Conservation (phyloP, 2,113 vertebrate species). For the Pontoporia blainvillei region DNA sequence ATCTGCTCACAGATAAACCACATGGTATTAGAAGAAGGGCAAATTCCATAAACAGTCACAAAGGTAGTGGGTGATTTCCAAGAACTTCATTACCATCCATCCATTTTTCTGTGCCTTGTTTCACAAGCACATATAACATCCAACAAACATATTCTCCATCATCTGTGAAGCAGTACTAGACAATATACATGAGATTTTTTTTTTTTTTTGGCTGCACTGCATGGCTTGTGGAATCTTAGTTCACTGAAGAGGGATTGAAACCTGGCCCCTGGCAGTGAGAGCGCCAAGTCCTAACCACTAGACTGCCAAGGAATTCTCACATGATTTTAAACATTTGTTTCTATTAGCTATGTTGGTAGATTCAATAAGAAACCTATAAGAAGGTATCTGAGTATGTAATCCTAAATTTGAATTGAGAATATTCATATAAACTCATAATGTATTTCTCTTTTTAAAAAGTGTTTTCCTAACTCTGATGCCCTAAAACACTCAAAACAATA, state of each 20-base stretch:
- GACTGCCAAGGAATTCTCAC: neutral
- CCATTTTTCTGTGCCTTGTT: neutral
- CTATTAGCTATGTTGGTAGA: neutral
- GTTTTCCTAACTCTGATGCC: neutral
- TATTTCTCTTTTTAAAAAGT: neutral
- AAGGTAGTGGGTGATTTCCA: neutral
- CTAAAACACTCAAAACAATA: neutral
- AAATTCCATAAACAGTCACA: neutral
- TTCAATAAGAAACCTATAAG: neutral
- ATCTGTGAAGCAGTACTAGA: neutral
- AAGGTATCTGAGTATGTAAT: neutral
- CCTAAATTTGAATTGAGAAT: neutral
- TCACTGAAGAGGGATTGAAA: neutral
- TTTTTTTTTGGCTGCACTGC: neutral
- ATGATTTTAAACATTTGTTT: neutral
- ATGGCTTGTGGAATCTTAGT: neutral
- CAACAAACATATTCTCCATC: neutral
- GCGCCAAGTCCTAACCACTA: neutral
- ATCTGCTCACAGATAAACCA: neutral
- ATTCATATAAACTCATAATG: neutral
- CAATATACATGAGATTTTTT: neutral
- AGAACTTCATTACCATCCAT: neutral
- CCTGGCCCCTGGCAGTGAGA: neutral
- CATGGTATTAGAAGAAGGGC: neutral
- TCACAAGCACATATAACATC: neutral